Conservation (phyloP, 2,113 vertebrate species). For the Fregata magnificens region DNA sequence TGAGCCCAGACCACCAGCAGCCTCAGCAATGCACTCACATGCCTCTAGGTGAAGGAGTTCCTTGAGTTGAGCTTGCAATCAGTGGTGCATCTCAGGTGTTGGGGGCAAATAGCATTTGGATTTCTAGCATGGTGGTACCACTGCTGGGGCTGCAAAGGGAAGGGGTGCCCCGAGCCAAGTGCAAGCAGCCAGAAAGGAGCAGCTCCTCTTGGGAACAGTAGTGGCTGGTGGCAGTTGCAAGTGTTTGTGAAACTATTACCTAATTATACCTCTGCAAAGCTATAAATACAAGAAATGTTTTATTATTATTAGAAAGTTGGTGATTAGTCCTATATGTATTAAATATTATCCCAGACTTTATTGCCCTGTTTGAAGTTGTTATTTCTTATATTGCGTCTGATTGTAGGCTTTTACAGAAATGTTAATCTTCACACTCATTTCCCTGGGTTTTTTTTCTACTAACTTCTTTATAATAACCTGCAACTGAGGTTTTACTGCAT, state of each 20-base stretch:
- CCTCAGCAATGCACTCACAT: rapidly evolving
- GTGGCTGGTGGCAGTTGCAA: neutral
- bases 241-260: neutral
- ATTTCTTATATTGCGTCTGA: neutral
- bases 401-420: neutral
- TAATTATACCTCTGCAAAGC: neutral
- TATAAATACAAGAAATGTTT: neutral
- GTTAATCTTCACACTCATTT: neutral
- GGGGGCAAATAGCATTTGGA: rapidly evolving
- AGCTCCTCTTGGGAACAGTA: neutral
- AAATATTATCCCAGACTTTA: neutral
- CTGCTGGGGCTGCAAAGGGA: neutral
- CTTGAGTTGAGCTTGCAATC: neutral
- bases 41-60: neutral
- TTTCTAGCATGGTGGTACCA: rapidly evolving
- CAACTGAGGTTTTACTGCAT: neutral
- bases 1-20: neutral
- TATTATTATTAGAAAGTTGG: neutral
- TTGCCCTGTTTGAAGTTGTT: neutral
- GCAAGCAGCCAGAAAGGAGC: neutral
- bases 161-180: neutral
- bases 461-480: neutral
- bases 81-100: neutral
- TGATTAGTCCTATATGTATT: neutral
- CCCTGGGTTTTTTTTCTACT: neutral